A percentile compares a stretch with the other conserved stretches of the same genome.
phyloP scores from a whole-genome alignment of 2,113 vertebrate species.

The Chlorodrepanis virens region DNA sequence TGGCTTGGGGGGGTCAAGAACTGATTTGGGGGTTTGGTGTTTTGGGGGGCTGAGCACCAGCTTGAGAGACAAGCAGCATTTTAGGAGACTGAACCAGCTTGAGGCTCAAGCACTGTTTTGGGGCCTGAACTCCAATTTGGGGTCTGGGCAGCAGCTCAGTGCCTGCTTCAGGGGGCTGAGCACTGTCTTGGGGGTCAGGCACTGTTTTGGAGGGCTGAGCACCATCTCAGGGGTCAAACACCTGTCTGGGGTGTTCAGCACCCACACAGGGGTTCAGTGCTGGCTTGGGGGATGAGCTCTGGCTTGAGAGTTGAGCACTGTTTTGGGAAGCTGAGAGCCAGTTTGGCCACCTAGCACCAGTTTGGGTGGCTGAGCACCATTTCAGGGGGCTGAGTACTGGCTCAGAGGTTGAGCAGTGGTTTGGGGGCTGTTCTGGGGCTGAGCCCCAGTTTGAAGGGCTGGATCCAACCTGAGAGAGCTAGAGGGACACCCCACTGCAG shows the following conservation, averaged over 20 bases:
- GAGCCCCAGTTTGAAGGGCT: neutral
- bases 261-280: rapidly evolving
- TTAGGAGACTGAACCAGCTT: neutral
- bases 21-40: neutral
- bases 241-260: neutral
- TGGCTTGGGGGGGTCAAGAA: neutral
- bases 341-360: neutral
- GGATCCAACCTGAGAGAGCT: neutral
- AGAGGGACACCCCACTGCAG: neutral
- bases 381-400: neutral
- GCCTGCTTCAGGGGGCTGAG: neutral
- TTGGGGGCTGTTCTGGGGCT: neutral
- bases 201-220: neutral
- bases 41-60: neutral
- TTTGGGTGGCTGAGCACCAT: neutral
- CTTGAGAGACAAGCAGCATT: too few species aligned
- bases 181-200: neutral
- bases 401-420: neutral
- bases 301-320: neutral
- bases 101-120: neutral
- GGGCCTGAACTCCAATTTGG: neutral
- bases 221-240: neutral
- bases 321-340: neutral
- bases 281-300: neutral
- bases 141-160: neutral